phyloP scores from a whole-genome alignment of 2,888 invertebrate genomes.

The Lasius platythorax region DNA sequence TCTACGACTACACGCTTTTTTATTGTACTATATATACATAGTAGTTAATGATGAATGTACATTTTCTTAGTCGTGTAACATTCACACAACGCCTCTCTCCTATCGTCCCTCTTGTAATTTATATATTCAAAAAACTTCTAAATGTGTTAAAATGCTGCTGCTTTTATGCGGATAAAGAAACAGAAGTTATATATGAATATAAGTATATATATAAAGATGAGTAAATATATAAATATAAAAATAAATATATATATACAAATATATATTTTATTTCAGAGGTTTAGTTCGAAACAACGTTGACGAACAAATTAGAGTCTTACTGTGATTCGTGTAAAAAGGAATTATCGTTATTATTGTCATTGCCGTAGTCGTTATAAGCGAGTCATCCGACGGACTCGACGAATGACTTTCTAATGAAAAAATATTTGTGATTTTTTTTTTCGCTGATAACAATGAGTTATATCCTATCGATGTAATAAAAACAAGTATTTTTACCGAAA shows the following conservation, averaged over 20 bases:
- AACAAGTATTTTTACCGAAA: constrained; percentile 79
- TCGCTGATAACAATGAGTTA: constrained; percentile 77
- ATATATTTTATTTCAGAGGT: constrained; percentile 82
- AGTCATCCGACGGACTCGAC: constrained; percentile 64
- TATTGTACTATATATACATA: constrained; percentile 78
- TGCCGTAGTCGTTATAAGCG: constrained; percentile 66
- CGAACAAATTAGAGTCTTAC: constrained; percentile 80
- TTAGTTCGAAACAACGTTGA: constrained; percentile 79
- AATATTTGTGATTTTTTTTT: constrained; percentile 77
- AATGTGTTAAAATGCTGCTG: constrained; percentile 82
- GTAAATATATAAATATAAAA: constrained; percentile 61
- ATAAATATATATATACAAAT: constrained; percentile 71
- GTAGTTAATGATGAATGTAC: constrained; percentile 80
- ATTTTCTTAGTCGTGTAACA: constrained; percentile 80
- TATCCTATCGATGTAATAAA: constrained; percentile 79
- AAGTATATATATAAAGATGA: constrained; percentile 49
- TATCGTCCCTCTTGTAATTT: constrained; percentile 78
- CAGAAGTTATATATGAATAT: constrained; percentile 66
- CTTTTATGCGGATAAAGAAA: constrained; percentile 75
- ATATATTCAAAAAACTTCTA: constrained; percentile 80
- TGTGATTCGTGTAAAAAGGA: constrained; percentile 80
- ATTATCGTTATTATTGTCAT: constrained; percentile 64
- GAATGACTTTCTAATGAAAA: constrained; percentile 70
- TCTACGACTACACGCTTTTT: constrained; percentile 77
- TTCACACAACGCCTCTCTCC: constrained; percentile 60